A percentile compares a stretch with the other conserved stretches of the same genome.
Conservation (phyloP, 2,113 vertebrate species). For the Cavia porcellus region DNA sequence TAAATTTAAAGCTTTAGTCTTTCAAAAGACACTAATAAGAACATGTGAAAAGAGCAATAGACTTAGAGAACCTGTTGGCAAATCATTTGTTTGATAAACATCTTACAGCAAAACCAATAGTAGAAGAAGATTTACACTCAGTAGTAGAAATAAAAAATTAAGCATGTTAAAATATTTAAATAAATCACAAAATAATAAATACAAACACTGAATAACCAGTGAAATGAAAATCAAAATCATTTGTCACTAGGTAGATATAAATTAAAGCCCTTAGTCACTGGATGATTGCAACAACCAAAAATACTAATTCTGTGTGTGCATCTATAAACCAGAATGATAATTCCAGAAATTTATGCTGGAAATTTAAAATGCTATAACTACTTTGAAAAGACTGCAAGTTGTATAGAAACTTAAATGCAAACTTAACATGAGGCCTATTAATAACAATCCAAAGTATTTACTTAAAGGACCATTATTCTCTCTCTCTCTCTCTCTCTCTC, state of each 20-base stretch:
- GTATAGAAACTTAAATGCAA: not conserved
- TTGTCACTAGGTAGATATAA: not conserved
- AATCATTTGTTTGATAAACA: not conserved
- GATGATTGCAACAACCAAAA: no score
- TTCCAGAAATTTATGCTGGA: not conserved
- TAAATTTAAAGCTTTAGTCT: not conserved
- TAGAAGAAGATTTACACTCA: not conserved
- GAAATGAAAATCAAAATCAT: not conserved
- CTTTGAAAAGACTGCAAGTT: not conserved
- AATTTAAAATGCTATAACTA: not conserved
- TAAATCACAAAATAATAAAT: not conserved
- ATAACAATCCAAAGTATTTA: not conserved
- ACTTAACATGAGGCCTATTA: not conserved
- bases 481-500: no score
- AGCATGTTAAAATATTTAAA: not conserved
- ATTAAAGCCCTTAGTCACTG: not conserved
- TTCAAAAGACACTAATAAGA: not conserved
- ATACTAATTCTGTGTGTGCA: accelerated
- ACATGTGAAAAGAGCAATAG: not conserved
- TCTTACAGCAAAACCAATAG: not conserved
- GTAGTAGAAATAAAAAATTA: not conserved
- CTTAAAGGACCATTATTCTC: not conserved
- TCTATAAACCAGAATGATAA: not conserved
- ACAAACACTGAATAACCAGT: not conserved
- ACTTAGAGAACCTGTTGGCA: not conserved